phyloP scores from a whole-genome alignment of 1,140 invertebrate genomes.

The Drosophila cardini region DNA sequence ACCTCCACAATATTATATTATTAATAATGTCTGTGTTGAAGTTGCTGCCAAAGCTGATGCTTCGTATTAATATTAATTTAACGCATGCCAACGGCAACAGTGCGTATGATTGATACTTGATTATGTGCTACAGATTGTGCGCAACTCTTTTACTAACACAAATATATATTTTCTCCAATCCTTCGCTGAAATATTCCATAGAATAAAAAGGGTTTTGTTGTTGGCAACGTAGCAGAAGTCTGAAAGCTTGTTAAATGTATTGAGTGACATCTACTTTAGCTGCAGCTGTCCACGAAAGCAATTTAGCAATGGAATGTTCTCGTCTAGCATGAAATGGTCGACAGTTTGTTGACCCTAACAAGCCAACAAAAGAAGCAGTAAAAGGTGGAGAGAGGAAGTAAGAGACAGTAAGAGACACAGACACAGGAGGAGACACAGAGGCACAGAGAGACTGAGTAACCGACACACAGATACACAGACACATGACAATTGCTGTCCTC shows the following conservation, averaged over 20 bases:
- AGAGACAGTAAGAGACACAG: slow-evolving; percentile 1
- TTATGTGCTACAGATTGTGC: slow-evolving; percentile 31
- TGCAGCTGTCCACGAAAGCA: slow-evolving; percentile 22
- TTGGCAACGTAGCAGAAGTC: not conserved
- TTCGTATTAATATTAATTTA: slow-evolving; percentile 48
- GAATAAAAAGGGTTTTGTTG: not conserved
- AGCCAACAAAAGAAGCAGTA: slow-evolving; percentile 12
- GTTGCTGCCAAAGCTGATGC: slow-evolving; percentile 29
- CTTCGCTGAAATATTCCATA: not conserved
- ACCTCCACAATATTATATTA: slow-evolving; percentile 38
- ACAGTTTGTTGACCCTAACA: slow-evolving; percentile 52
- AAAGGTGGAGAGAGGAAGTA: not conserved
- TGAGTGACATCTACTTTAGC: slow-evolving; percentile 20
- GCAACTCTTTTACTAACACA: slow-evolving; percentile 9
- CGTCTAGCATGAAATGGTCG: slow-evolving; percentile 32
- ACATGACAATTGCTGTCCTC: slow-evolving; percentile 45
- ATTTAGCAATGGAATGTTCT: slow-evolving; percentile 12
- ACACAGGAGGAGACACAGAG: not conserved
- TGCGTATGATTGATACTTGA: slow-evolving; percentile 64
- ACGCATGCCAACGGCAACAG: slow-evolving; percentile 13
- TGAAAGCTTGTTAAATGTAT: slow-evolving; percentile 38
- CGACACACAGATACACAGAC: slow-evolving; percentile 5
- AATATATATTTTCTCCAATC: slow-evolving; percentile 31
- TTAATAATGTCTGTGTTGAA: slow-evolving; percentile 34
- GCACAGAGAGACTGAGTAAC: not conserved